Evolutionary conservation across 2,888 invertebrate species (phyloP), one percentile per base, ranked within the genome.

Genomic region (Monoplex corrugatus): DNA sequence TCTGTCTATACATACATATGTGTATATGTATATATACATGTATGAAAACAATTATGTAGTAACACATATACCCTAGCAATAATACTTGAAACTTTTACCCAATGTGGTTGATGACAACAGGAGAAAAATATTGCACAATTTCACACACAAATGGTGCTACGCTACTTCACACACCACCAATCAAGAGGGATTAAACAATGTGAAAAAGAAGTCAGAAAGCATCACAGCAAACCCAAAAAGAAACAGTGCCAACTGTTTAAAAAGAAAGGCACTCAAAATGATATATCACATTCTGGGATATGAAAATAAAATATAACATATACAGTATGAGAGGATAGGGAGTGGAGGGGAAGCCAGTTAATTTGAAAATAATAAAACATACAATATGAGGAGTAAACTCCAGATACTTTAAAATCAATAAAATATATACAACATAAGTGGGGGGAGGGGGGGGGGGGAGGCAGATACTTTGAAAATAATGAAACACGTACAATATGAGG

Each of bases 151-250:
- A 75, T 13, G 13, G 38, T 35, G 75, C 75, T 38, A 75, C 2
- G 16, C 38, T 75, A 75, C 35, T 13, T 19, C 35, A 75, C 75
- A 75, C 75, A 38, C 75, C 75, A 75, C 75, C 8, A 28, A 75
- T n/a, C 63, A 75, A 8, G 1, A 75, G 16, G 38, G 19, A 75
- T 23, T 3, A 38, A 38, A 75, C 38, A 0, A 35, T 75, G 0
- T 38, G 38, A 13, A 10, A 35, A 75, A 13, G 75, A 35, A 19
- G 2, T 35, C 6, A 75, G 75, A 28, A 75, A 75, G n/a, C n/a
- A 75, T 75, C 75, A 75, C 75, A 75, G 75, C 75, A 75, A 68
- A 32, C 75, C 10, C 16, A 16, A 38, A 72, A 32, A 75, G 75
- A n/a, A n/a, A 35, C 35, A 75, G 75, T 68, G 68, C 68, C 28